Percentiles rank a stretch among this genome's conserved stretches.
Conservation (phyloP, 2,113 vertebrate species). For the Antechinus flavipes region DNA sequence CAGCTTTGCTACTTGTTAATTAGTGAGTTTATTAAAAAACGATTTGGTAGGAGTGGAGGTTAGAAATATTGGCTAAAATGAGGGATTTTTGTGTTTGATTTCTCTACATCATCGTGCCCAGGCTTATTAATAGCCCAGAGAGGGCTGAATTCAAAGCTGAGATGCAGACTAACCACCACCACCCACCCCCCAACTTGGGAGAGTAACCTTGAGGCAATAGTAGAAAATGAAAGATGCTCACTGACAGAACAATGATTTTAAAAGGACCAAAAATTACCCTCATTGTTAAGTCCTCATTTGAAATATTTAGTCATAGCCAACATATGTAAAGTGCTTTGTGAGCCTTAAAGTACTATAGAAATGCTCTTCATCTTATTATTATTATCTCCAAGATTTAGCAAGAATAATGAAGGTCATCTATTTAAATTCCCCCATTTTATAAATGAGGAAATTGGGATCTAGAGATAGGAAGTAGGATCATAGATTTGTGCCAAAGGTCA, state of each 20-base stretch:
- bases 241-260: not conserved
- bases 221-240: not conserved
- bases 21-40: not conserved
- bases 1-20: not conserved
- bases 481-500: not conserved
- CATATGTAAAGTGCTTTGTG: not conserved
- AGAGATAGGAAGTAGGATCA: not conserved
- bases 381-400: not conserved
- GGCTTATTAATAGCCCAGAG: not conserved
- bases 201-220: not conserved
- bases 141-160: not conserved
- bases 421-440: not conserved
- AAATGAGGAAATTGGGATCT: not conserved
- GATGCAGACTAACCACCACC: not conserved
- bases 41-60: not conserved
- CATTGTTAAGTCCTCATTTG: not conserved
- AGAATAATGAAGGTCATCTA: not conserved
- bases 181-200: not conserved
- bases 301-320: not conserved
- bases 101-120: not conserved
- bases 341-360: not conserved
- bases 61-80: not conserved
- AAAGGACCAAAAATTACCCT: not conserved
- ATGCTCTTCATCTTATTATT: not conserved
- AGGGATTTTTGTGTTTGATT: not conserved